Conservation (phyloP, 2,113 vertebrate species). For the Labeo catla region DNA sequence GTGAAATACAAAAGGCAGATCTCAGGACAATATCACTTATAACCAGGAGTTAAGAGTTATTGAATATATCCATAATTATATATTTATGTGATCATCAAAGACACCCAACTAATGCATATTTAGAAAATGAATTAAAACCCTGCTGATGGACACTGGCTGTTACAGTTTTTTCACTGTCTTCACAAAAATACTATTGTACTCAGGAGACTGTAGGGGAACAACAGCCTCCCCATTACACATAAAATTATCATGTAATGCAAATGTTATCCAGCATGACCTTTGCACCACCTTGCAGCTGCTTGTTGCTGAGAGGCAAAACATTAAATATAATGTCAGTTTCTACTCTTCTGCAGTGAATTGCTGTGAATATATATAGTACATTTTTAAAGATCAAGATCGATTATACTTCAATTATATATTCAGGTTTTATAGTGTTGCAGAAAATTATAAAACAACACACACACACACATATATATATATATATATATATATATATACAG, state of each 20-base stretch:
- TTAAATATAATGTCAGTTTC: background rate
- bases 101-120: background rate
- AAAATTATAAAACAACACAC: too few relatives aligned
- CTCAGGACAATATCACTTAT: background rate
- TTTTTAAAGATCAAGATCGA: too few relatives aligned
- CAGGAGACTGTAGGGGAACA: background rate
- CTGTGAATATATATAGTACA: background rate
- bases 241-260: background rate
- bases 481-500: too few relatives aligned
- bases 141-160: background rate
- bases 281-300: background rate
- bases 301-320: background rate
- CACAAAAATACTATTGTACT: background rate
- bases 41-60: background rate
- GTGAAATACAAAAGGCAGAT: background rate
- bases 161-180: background rate
- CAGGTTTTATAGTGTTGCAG: too few relatives aligned
- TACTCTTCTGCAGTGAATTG: background rate
- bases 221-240: background rate
- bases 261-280: background rate
- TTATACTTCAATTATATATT: too few relatives aligned
- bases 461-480: too few relatives aligned
- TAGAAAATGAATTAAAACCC: background rate
- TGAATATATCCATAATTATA: too few relatives aligned
- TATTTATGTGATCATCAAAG: background rate